Evolutionary conservation across 2,113 vertebrate genomes (phyloP), one percentile per base, ranked within the genome.

Genomic region (Hypomesus transpacificus): DNA sequence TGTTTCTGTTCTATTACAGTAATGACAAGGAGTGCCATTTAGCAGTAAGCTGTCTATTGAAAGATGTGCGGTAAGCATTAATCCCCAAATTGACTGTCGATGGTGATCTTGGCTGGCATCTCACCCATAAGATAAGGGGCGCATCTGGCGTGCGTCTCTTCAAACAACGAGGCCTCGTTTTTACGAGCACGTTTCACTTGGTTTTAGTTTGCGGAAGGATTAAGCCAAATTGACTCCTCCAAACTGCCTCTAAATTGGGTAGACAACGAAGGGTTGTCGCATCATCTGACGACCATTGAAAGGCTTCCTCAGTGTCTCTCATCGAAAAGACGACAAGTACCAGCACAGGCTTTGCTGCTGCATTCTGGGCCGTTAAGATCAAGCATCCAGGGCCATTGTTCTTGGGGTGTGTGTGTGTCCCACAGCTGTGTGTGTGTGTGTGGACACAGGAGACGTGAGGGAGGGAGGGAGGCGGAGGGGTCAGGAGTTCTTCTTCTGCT

Each of bases 381-480:
- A 34, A 34, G 31, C 31, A 3, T 34, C 31, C 7, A 34, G 31
- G 31, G 7, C 31, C 31, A 34, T 34, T 34, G 31, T 34, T 34
- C 31, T 34, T 34, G 31, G 31, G 31, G 31, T 22, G n/a, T 60
- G 58, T 60, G n/a, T 60, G 58, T 60, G n/a, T 60, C 20, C 26
- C 24, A 60, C 13, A 60, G 58, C 58, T 17, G 58, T 14, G 64
- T 50, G 73, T 64, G 52, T 71, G 22, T 51, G 60, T 46, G 22
- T 16, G 57, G 50, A 76, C 69, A 70, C 61, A 3, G 75, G 58
- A 81, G 74, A 82, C 76, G 67, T 34, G 28, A 65, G 67, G 39
- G n/a, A 62, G 56, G 67, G 28, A 71, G 53, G 64, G 34, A 3
- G 52, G 34, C 4, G 31, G 31, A 34, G 31, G 62, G 31, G 31